Evolutionary conservation across 2,113 vertebrate species (phyloP), one percentile per base, ranked within the genome.

Genomic region (Sapajus apella): DNA sequence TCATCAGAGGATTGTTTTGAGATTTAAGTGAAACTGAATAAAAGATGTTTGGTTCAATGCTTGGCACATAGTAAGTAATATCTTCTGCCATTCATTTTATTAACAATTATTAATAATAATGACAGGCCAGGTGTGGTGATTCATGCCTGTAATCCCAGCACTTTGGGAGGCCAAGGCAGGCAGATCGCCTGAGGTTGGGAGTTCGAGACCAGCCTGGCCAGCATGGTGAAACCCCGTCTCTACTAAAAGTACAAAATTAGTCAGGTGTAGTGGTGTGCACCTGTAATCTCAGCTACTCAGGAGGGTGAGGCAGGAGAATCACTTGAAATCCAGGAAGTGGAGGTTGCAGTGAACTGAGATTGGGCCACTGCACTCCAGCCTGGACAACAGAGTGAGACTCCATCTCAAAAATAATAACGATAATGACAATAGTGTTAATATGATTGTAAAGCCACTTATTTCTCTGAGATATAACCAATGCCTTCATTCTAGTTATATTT

Each of bases 71-170:
- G 45, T 87, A 79, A 84, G 61, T 87, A 56, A 64, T 90, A 55
- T 27, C 35, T 90, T 16, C 45, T 85, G 13, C 27, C 81, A 61
- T 43, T 86, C 79, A 76, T 81, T 83, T 84, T 70, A 25, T 81
- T 92, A 88, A 75, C 61, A 79, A 92, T 79, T 90, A 50, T 32
- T 70, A 95, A 16, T 84, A 61, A n/a, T 56, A 73, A 30, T 72
- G 87, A 68, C 6, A 25, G 66, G 16, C 32, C 7, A 35, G 66
- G 66, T 68, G 2, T 17, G 7, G 66, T 68, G 66, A 32, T 14
- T 68, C 16, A 68, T 18, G 66, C 66, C 32, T 68, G 6, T 68
- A 68, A 68, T 68, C 32, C 66, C 14, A 68, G 32, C 16, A 17
- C 32, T 35, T 35, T 68, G 32, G 32, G 32, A 68, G 66, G 66